Evolutionary conservation across 2,113 vertebrate species (phyloP).

Genomic region (Cephalopholis sonnerati): DNA sequence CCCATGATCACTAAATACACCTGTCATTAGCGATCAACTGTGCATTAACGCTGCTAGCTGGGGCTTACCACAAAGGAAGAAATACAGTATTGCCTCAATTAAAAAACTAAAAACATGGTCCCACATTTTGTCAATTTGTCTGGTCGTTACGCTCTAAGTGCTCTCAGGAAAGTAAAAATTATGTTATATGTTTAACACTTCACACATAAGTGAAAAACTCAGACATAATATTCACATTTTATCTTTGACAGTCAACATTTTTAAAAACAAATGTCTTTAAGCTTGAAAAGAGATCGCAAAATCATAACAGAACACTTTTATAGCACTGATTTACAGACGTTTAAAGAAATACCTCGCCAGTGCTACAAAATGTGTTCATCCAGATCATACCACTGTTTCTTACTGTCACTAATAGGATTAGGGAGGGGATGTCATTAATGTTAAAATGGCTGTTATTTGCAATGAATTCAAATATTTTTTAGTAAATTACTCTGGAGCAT

Average conservation of each 20-base stretch:
- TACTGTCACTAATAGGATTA: not conserved
- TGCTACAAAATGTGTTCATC: not conserved
- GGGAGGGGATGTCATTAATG: not conserved
- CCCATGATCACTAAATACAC: conserved; percentile 82
- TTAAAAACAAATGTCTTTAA: too few relatives aligned
- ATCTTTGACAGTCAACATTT: too few relatives aligned
- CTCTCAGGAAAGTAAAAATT: conserved; percentile 7
- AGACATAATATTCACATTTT: too few relatives aligned
- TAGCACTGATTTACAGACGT: not conserved
- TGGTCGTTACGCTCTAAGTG: conserved; percentile 18
- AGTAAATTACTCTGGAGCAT: not conserved
- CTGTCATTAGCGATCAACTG: conserved; percentile 79
- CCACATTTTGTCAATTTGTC: conserved; percentile 16
- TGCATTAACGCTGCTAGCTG: conserved; percentile 71
- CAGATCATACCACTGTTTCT: not conserved
- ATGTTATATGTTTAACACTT: not conserved
- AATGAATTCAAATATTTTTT: too few relatives aligned
- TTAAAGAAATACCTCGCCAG: not conserved
- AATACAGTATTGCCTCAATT: conserved; percentile 39
- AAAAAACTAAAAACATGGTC: conserved; percentile 12
- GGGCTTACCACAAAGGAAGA: conserved; percentile 22
- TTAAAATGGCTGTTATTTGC: too few relatives aligned
- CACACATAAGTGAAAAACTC: not conserved
- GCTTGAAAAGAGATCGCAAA: too few relatives aligned
- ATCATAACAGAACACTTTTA: too few relatives aligned